Evolutionary conservation across 1,140 invertebrate genomes (phyloP).

Genomic region (Diachasma alloeum): DNA sequence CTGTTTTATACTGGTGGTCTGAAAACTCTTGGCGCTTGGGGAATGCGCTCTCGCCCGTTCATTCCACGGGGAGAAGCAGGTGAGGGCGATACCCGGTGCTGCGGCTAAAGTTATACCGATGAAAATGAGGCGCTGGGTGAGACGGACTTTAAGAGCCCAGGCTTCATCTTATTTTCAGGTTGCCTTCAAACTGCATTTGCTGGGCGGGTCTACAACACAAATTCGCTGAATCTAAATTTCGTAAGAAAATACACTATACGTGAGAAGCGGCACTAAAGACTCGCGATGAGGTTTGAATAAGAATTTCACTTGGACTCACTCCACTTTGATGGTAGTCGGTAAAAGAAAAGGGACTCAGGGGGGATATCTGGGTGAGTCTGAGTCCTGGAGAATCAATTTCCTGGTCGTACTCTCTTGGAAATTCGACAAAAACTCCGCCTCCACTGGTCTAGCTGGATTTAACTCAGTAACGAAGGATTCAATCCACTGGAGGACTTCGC

Average conservation of each 20-base stretch:
- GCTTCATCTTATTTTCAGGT: not conserved
- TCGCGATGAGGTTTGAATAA: constrained; percentile 1
- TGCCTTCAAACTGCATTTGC: not conserved
- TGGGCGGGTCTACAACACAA: not conserved
- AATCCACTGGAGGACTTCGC: not conserved
- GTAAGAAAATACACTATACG: not conserved
- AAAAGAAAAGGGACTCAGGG: not conserved
- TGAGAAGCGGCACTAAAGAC: constrained; percentile 4
- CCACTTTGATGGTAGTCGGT: not conserved
- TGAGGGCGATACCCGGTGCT: not conserved
- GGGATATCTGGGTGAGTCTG: not conserved
- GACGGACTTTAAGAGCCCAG: not conserved
- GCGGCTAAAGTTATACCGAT: not conserved
- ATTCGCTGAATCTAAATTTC: not conserved
- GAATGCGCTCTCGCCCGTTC: not conserved
- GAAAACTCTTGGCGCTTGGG: constrained; percentile 10
- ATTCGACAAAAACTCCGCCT: not conserved
- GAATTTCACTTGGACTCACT: not conserved
- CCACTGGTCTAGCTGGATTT: not conserved
- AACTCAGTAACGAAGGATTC: not conserved
- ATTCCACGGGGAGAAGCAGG: not conserved
- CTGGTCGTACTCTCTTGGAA: not conserved
- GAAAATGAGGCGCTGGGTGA: not conserved
- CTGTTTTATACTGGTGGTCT: constrained; percentile 37
- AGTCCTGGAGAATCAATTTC: constrained; percentile 2